Base-by-base conservation (phyloP, 2,797 vertebrate genomes). In the Rhinogobio ventralis region DNA sequence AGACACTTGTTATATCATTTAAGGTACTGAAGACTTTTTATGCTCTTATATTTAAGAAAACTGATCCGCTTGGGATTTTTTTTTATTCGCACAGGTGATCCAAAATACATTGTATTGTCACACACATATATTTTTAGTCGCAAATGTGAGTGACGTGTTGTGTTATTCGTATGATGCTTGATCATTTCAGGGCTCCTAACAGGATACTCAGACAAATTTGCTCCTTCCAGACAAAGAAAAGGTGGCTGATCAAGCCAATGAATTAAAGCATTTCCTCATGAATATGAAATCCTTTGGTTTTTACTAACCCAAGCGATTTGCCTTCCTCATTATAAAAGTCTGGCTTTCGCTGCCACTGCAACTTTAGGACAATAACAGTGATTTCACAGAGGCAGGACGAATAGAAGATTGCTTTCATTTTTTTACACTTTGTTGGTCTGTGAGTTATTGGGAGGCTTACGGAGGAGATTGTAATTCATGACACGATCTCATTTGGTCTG, bases 371-470 rank as follows among this genome's bases (percentile, higher is more conserved):
- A 53, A 30, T n/a, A 25, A 15, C 30, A 64, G 19, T 57, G 57
- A 72, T 36, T 78, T 86, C 45, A 62, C 5, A 62, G 28, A 62
- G 46, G 15, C n/a, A 25, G 3, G 20, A 49, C 4, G 20, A 64
- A 49, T 13, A 25, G 78, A 25, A 68, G 67, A 39, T 28, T 69
- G 36, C 75, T 42, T 60, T 25, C 25, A 62, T 17, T 9, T 45
- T 66, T 53, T 9, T 14, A 36, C 0, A 5, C 23, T 10, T 55
- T 81, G 66, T 55, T 49, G 39, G 76, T 53, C 66, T 39, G n/a
- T 14, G 64, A 69, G 46, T 25, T 71, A 81, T 69, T 55, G 64
- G 23, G 23, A 67, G 15, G 51, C 79, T 81, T 81, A 39, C 46
- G 28, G 23, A 71, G 66, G 33, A 69, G 66, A 71, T 71, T 74